Base-by-base conservation (phyloP, 2,888 invertebrate genomes). In the Deladenus siricidicola region DNA sequence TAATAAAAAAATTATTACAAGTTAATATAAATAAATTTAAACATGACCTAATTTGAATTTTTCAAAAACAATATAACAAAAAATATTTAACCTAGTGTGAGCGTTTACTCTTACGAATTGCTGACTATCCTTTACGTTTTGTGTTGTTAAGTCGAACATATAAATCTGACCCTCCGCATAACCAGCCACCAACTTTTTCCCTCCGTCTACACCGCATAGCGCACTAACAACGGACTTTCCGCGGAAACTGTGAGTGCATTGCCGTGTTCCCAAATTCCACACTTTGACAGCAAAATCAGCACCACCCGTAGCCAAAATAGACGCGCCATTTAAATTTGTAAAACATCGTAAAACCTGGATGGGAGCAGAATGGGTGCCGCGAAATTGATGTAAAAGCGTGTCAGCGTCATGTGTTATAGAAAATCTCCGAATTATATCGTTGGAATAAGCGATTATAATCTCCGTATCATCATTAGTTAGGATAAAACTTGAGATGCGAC, bases 381-480 rank as follows among this genome's bases (percentile, higher is more conserved):
- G 55, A 26, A 65, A 65, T 29, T 65, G 65, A 28, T 48, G 42
- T 4, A 68, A 19, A 14, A 65, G 29, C 10, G 54, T 56, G n/a
- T 56, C 57, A 3, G 42, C 34, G n/a, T 61, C 54, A 10, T 28
- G 30, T 26, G 26, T n/a, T 4, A 64, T 24, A 14, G 47, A 34
- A 42, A 47, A 70, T 21, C 49, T 26, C 47, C 70, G 68, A 14
- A 67, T 19, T n/a, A 67, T 44, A 42, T 66, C 67, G 56, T 71
- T 74, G 23, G 70, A 68, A 57, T 69, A 74, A n/a, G 74, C 71
- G n/a, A 74, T 58, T 8, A 73, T 49, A 28, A 73, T 62, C 4
- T 67, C 58, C 49, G 60, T 63, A 48, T 69, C 60, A 34, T 66
- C 64, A 17, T 66, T 59, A 44, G 67, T 69, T 10, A 74, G 42